Base-by-base conservation (phyloP, 2,888 invertebrate genomes). In the Caenorhabditis becei region DNA sequence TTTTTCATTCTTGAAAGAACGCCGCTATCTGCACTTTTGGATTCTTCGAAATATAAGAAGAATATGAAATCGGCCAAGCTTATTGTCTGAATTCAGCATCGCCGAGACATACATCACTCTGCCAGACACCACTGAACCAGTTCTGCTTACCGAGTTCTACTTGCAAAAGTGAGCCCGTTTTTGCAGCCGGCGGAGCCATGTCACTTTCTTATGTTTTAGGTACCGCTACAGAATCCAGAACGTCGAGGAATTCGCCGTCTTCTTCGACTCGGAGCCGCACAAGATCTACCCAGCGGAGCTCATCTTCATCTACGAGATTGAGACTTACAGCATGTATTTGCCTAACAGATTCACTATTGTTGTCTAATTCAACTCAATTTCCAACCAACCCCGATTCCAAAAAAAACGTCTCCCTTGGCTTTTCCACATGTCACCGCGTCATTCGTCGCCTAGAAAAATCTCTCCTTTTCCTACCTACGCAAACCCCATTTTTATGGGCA, bases 281-380 rank as follows among this genome's bases (percentile, higher is more conserved):
- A 24, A 16, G 11, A 54, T 54, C 35, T 71, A 62, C 32, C 71
- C 71, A 28, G 62, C 61, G 7, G 71, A 71, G 32, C 44, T 71
- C 0, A 61, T 71, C 23, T 71, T 62, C 47, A 16, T 62, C 35
- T 3, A 41, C 11, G 62, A 71, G 3, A 24, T 71, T 4, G 62
- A 54, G 0, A 2, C 44, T 1, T 62, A 51, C 54, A 26, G 23
- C 8, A 8, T 23, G 5, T 51, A 11, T 7, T 37, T 70, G 0
- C 28, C 53, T 8, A 71, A 54, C 20, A 54, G 20, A 1, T 71
- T 71, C 47, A 71, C 71, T 14, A 62, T 71, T n/a, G 71, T 71
- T 3, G 32, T 71, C n/a, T 56, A 56, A 35, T 14, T 14, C 10
- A n/a, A n/a, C n/a, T n/a, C n/a, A n/a, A n/a, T n/a, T n/a, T n/a